Evolutionary conservation across 1,140 invertebrate genomes (phyloP).

Genomic region (Drosophila carrolli): DNA sequence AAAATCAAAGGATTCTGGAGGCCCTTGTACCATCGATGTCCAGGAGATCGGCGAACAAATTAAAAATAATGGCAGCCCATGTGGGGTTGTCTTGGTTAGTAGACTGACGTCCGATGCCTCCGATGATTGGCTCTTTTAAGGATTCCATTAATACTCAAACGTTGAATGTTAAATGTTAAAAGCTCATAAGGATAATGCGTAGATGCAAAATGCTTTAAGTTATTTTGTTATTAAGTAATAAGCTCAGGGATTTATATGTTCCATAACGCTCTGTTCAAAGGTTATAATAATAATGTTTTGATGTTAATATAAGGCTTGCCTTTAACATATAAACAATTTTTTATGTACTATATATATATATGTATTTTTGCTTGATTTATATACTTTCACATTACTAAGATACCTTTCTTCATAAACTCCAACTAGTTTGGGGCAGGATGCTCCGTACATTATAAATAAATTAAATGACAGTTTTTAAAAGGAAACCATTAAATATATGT

Average conservation of each 20-base stretch:
- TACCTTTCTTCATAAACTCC: constrained; percentile 5
- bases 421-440: constrained; percentile 14
- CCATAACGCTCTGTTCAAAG: not conserved
- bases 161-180: not conserved
- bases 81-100: not conserved
- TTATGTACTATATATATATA: constrained; percentile 25
- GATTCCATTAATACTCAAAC: not conserved
- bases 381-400: constrained; percentile 19
- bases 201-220: not conserved
- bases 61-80: not conserved
- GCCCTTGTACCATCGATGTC: not conserved
- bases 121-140: constrained; percentile 55
- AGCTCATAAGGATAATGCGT: not conserved
- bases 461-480: constrained; percentile 26
- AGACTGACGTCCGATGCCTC: constrained; percentile 55
- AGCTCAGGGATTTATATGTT: not conserved
- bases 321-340: constrained; percentile 25
- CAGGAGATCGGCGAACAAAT: not conserved
- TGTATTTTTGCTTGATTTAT: constrained; percentile 24
- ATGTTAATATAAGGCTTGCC: constrained; percentile 23
- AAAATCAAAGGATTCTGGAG: not conserved
- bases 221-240: constrained; percentile 2
- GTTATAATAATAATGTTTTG: constrained; percentile 1
- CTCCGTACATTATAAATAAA: constrained; percentile 28
- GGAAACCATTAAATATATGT: constrained; percentile 27